These are phyloP conservation scores for Drosophila chauvacae DNA, from an alignment of 1,140 invertebrate genomes.

Conservation along the genomic window DNA sequence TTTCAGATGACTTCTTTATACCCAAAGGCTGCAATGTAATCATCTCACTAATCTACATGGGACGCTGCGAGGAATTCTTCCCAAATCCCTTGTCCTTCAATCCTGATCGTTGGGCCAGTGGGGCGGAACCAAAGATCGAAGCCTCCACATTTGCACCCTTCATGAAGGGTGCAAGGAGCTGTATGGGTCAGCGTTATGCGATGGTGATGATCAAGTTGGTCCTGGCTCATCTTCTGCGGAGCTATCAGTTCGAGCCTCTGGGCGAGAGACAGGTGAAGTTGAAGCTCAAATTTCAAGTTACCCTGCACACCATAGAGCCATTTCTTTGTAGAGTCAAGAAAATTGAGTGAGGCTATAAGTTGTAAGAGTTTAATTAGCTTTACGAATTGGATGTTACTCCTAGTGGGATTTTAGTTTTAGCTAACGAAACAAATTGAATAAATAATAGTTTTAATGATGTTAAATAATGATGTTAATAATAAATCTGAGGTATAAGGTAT, in stretches of 20 bases:
- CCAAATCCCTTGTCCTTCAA: slow-evolving; percentile 90
- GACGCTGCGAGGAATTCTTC: slow-evolving; percentile 85
- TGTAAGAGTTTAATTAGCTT: neutral
- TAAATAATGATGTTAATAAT: neutral
- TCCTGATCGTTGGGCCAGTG: slow-evolving; percentile 89
- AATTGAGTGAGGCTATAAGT: slow-evolving; percentile 17
- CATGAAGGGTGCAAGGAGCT: slow-evolving; percentile 89
- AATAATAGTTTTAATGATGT: neutral
- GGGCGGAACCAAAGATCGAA: slow-evolving; percentile 82
- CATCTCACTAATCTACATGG: slow-evolving; percentile 68
- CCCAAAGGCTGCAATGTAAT: slow-evolving; percentile 63
- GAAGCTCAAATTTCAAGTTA: slow-evolving; percentile 53
- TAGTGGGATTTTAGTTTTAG: neutral
- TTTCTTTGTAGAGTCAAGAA: slow-evolving; percentile 54
- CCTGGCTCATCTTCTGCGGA: slow-evolving; percentile 62
- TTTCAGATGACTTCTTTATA: slow-evolving; percentile 63
- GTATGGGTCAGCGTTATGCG: slow-evolving; percentile 86
- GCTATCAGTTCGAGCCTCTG: slow-evolving; percentile 69
- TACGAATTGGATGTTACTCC: neutral
- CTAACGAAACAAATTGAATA: neutral
- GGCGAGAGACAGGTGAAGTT: slow-evolving; percentile 56
- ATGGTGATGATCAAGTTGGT: slow-evolving; percentile 73
- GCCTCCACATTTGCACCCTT: slow-evolving; percentile 88
- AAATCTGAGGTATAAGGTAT: too few species aligned
- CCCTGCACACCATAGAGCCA: slow-evolving; percentile 58